A percentile compares a stretch with the other conserved stretches of the same genome.
phyloP scores from a whole-genome alignment of 2,888 invertebrate species.

The Chymomyza amoena region DNA sequence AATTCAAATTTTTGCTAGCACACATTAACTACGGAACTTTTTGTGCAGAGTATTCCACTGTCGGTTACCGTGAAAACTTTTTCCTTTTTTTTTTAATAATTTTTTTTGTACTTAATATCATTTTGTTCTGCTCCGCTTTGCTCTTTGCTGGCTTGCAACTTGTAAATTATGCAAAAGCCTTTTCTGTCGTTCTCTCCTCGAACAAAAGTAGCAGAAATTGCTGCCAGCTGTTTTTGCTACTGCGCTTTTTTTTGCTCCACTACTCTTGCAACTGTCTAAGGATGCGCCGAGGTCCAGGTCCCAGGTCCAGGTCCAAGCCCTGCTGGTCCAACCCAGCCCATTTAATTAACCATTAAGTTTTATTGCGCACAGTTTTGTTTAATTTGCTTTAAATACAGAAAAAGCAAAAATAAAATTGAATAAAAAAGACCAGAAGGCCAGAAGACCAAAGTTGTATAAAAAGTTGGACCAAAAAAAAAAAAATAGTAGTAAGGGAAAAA shows the following conservation, averaged over 20 bases:
- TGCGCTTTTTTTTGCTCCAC: constrained; percentile 1
- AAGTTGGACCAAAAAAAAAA: constrained; percentile 6
- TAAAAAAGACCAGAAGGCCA: background rate
- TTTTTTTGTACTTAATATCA: background rate
- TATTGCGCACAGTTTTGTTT: constrained; percentile 73
- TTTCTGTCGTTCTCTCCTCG: constrained; percentile 17
- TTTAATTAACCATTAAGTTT: constrained; percentile 74
- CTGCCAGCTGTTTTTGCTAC: constrained; percentile 51
- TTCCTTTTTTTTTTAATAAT: background rate
- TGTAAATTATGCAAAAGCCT: constrained; percentile 71
- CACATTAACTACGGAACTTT: background rate
- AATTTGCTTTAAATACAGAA: constrained; percentile 70
- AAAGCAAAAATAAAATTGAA: background rate
- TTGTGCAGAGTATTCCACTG: background rate
- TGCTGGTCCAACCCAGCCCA: constrained; percentile 58
- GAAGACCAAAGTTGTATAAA: background rate
- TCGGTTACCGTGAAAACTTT: background rate
- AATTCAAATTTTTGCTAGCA: constrained; percentile 7
- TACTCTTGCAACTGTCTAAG: constrained; percentile 21
- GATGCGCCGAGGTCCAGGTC: constrained; percentile 33
- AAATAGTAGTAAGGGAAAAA: background rate
- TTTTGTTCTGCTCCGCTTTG: constrained; percentile 15
- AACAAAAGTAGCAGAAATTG: constrained; percentile 41
- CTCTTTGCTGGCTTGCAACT: constrained; percentile 59
- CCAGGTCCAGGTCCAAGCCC: constrained; percentile 15